A percentile compares a stretch with the other conserved stretches of the same genome.
Evolutionary conservation across 1,140 invertebrate species (phyloP).

Genomic region (Aphelinus certus): DNA sequence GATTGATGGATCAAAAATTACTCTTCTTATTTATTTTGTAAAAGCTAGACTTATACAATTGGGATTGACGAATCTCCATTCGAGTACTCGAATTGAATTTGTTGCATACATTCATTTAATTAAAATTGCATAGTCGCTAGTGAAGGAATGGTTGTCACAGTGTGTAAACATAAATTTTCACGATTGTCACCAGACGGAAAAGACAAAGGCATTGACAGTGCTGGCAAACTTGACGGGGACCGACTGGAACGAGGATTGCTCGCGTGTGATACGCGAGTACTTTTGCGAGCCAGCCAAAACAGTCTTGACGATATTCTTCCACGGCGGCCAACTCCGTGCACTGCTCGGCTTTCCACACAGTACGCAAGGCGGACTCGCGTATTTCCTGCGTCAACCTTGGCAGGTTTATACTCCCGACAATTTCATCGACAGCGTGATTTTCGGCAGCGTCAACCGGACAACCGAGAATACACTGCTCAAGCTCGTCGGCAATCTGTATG

Average conservation of each 20-base stretch:
- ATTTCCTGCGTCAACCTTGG: conserved; percentile 73
- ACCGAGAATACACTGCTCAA: conserved; percentile 72
- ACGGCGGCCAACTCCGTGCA: conserved; percentile 52
- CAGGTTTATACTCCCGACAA: conserved; percentile 72
- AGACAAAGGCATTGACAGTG: conserved; percentile 73
- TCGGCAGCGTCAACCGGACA: conserved; percentile 73
- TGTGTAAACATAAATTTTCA: no score
- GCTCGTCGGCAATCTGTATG: conserved; percentile 73
- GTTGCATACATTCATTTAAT: no score
- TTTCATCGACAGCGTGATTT: conserved; percentile 75
- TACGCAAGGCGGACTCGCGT: conserved; percentile 71
- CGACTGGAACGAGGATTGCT: conserved; percentile 71
- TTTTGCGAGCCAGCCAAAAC: conserved; percentile 68
- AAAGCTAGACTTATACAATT: no score
- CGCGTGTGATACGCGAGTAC: conserved; percentile 69
- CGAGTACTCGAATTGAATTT: no score
- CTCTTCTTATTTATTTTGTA: no score
- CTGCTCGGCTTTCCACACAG: conserved; percentile 68
- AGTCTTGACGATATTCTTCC: conserved; percentile 72
- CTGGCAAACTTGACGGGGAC: conserved; percentile 68
- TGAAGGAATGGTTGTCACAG: no score
- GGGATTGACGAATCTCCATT: no score
- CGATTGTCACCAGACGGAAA: conserved; percentile 50
- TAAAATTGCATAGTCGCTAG: no score
- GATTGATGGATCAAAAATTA: no score